A percentile compares a stretch with the other conserved stretches of the same genome.
Conservation (phyloP, 2,888 invertebrate species). For the Caenorhabditis panamensis region DNA sequence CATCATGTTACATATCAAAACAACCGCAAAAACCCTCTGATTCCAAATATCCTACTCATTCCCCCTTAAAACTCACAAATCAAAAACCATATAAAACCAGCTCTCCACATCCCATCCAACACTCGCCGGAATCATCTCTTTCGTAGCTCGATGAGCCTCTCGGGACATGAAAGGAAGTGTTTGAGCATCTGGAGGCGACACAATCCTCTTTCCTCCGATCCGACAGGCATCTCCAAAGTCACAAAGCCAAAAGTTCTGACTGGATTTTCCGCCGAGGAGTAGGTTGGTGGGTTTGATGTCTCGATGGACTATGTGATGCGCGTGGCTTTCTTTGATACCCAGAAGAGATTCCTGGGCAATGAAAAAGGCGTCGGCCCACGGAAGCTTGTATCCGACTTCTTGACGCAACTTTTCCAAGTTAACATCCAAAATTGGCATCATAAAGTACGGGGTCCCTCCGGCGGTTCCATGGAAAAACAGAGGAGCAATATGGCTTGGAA, state of each 20-base stretch:
- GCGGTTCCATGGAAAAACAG: conserved; percentile 10
- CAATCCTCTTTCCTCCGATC: not conserved
- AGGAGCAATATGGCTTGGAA: not conserved
- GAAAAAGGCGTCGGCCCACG: conserved; percentile 6
- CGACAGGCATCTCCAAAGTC: conserved; percentile 31
- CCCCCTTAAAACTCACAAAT: conserved; percentile 10
- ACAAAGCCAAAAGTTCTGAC: conserved; percentile 14
- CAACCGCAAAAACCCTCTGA: not conserved
- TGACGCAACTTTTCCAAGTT: conserved; percentile 21
- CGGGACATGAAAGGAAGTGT: conserved; percentile 23
- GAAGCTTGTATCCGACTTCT: conserved; percentile 12
- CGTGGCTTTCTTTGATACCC: conserved; percentile 14
- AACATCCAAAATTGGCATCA: conserved; percentile 27
- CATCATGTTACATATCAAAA: not conserved
- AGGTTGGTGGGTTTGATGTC: conserved; percentile 46
- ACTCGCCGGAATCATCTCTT: not conserved
- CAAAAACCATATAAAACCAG: conserved; percentile 23
- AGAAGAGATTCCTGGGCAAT: conserved; percentile 7
- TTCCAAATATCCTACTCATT: not conserved
- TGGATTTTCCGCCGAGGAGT: not conserved
- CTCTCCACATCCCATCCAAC: conserved; percentile 16
- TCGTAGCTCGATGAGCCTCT: not conserved
- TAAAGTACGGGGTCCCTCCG: conserved; percentile 12
- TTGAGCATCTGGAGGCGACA: conserved; percentile 9
- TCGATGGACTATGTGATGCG: conserved; percentile 21